These are phyloP conservation scores for Elysia chlorotica DNA, from an alignment of 1,140 invertebrate species.

Conservation along the genomic window DNA sequence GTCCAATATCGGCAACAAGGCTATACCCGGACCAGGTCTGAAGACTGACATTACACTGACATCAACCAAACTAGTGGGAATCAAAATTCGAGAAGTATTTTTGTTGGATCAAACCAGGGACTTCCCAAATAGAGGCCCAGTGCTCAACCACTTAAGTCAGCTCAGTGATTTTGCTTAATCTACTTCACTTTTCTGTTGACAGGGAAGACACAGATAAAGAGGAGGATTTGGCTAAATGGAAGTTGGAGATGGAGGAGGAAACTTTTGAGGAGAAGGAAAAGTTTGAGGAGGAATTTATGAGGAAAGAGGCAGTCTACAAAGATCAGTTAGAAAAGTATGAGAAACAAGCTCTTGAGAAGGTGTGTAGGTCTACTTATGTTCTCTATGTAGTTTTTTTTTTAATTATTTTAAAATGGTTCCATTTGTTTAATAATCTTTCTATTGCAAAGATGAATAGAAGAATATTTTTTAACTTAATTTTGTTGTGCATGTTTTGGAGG, in stretches of 20 bases:
- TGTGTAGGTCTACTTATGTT: constrained; percentile 16
- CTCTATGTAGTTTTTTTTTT: not conserved
- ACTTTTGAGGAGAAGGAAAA: constrained; percentile 63
- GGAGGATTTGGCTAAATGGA: constrained; percentile 58
- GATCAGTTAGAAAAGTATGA: constrained; percentile 56
- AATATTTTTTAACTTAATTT: no score
- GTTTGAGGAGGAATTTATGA: constrained; percentile 54
- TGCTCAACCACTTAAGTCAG: no score
- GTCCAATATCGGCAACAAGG: no score
- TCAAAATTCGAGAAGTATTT: no score
- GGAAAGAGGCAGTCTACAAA: constrained; percentile 53
- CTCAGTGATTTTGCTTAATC: not conserved
- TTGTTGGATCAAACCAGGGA: no score
- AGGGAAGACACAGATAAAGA: constrained; percentile 59
- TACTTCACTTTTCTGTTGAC: not conserved
- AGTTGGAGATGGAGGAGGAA: constrained; percentile 63
- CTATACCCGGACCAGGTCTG: no score
- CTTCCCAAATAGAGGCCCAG: no score
- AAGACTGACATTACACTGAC: no score
- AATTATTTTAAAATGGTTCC: not conserved
- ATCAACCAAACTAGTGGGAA: no score
- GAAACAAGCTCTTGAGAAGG: constrained; percentile 53
- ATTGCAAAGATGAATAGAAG: not conserved
- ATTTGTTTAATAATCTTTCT: no score
- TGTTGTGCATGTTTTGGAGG: no score